Evolutionary conservation across 1,140 invertebrate species (phyloP).

Genomic region (Zaprionus lachaisei): DNA sequence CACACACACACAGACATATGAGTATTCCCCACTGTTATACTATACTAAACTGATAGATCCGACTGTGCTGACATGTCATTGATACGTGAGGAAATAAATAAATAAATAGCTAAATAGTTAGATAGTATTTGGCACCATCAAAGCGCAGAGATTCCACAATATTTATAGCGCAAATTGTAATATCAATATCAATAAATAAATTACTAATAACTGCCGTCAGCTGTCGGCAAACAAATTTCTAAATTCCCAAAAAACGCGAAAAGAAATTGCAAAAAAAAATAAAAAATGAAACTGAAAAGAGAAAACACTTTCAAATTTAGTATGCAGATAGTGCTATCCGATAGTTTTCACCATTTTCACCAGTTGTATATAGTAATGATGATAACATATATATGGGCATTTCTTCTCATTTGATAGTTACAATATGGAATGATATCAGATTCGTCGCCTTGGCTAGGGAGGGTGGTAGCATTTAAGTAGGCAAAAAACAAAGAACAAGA

Average conservation of each 20-base stretch:
- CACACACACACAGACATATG: conserved; percentile 16
- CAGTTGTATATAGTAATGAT: conserved; percentile 26
- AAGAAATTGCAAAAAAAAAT: conserved; percentile 27
- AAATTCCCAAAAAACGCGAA: conserved; percentile 61
- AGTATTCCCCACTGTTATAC: conserved; percentile 2
- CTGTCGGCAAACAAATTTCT: conserved; percentile 35
- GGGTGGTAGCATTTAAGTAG: conserved; percentile 47
- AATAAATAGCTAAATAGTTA: conserved; percentile 63
- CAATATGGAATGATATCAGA: conserved; percentile 12
- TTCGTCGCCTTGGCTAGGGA: conserved; percentile 32
- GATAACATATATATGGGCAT: not conserved
- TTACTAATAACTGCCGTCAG: conserved; percentile 61
- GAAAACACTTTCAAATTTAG: conserved; percentile 59
- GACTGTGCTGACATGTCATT: conserved; percentile 46
- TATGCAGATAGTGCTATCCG: conserved; percentile 60
- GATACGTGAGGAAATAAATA: conserved; percentile 44
- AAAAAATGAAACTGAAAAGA: conserved; percentile 35
- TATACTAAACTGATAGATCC: conserved; percentile 22
- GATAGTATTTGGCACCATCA: conserved; percentile 19
- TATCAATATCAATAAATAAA: conserved; percentile 54
- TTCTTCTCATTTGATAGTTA: conserved; percentile 16
- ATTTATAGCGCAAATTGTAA: conserved; percentile 65
- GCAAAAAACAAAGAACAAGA: conserved; percentile 17
- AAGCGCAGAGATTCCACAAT: conserved; percentile 59
- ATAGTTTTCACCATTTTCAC: conserved; percentile 45